phyloP scores from a whole-genome alignment of 2,888 invertebrate species.

The Rhingia rostrata region DNA sequence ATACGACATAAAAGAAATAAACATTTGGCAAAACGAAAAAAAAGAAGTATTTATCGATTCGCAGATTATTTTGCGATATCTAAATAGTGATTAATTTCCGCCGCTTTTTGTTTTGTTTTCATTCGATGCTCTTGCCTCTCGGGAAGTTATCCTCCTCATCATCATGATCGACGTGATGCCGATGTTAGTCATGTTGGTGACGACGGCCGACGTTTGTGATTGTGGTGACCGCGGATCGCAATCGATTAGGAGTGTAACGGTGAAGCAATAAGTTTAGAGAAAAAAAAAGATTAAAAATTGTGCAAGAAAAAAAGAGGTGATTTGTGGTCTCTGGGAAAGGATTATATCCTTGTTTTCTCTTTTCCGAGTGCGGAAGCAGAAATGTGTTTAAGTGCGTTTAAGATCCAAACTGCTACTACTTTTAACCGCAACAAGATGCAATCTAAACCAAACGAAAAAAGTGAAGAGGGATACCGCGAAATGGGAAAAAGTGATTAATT shows the following conservation, averaged over 20 bases:
- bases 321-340: conserved; percentile 58
- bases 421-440: conserved; percentile 54
- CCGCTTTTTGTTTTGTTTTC: conserved; percentile 11
- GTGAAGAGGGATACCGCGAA: conserved; percentile 50
- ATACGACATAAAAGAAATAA: background rate
- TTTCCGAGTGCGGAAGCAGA: conserved; percentile 25
- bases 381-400: conserved; percentile 48
- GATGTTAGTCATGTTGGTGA: conserved; percentile 49
- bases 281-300: conserved; percentile 19
- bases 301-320: conserved; percentile 46
- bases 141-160: conserved; percentile 35
- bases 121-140: conserved; percentile 45
- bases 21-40: background rate
- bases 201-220: conserved; percentile 52
- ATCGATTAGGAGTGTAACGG: conserved; percentile 70
- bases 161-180: conserved; percentile 47
- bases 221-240: conserved; percentile 64
- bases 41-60: conserved; percentile 33
- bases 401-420: conserved; percentile 33
- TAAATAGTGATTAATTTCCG: conserved; percentile 52
- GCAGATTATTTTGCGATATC: conserved; percentile 38
- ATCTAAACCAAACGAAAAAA: conserved; percentile 27
- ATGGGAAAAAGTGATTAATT: conserved; percentile 72
- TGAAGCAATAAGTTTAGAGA: conserved; percentile 37
- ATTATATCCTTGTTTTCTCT: conserved; percentile 65